phyloP scores from a whole-genome alignment of 2,888 invertebrate species.

The Zaprionus lineosus region DNA sequence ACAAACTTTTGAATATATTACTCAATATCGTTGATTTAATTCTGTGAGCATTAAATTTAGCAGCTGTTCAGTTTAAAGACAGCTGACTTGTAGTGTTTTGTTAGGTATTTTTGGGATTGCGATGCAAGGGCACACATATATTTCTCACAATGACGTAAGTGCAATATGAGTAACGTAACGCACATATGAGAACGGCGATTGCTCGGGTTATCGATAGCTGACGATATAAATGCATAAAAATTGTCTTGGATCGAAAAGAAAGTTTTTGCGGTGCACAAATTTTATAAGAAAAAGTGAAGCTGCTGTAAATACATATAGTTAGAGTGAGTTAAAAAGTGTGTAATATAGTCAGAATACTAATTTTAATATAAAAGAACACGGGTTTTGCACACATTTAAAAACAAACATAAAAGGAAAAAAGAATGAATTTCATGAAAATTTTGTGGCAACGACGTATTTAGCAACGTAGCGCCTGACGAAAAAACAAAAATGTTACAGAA shows the following conservation, averaged over 20 bases:
- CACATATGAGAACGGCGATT: constrained; percentile 15
- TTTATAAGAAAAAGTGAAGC: constrained; percentile 52
- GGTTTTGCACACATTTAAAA: constrained; percentile 4
- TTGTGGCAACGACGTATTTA: constrained; percentile 36
- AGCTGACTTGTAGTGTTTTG: constrained; percentile 25
- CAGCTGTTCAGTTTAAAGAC: constrained; percentile 39
- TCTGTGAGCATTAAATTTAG: constrained; percentile 50
- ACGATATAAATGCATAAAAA: constrained; percentile 40
- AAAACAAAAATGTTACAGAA: constrained; percentile 29
- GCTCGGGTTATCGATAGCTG: constrained; percentile 38
- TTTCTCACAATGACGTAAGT: neutral
- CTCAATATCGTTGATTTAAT: constrained; percentile 63
- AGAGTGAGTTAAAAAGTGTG: constrained; percentile 39
- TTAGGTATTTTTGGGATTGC: neutral
- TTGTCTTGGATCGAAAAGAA: constrained; percentile 52
- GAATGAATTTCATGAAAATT: constrained; percentile 36
- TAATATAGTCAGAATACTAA: neutral
- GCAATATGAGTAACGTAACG: constrained; percentile 4
- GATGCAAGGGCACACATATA: constrained; percentile 24
- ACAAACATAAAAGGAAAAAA: constrained; percentile 37
- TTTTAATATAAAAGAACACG: no score
- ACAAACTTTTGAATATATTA: constrained; percentile 64
- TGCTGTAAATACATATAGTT: constrained; percentile 45
- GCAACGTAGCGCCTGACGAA: constrained; percentile 9
- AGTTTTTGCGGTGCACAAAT: constrained; percentile 64